phyloP scores from a whole-genome alignment of 2,888 invertebrate genomes.

The Creontiades dilutus region DNA sequence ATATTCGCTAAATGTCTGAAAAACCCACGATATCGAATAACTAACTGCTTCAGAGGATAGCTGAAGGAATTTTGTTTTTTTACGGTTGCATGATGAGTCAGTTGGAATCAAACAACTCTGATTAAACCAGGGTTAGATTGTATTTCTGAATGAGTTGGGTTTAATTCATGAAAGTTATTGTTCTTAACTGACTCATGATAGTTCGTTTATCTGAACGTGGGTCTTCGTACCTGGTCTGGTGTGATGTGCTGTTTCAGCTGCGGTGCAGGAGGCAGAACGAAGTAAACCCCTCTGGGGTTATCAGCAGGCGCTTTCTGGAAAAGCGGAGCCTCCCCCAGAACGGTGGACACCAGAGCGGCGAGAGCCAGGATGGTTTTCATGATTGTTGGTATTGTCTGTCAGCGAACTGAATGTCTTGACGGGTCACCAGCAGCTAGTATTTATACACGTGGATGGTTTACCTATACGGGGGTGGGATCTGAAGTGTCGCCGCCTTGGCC shows the following conservation, averaged over 20 bases:
- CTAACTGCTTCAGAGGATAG: too few relatives aligned
- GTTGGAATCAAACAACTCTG: too few relatives aligned
- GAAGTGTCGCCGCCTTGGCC: conserved; percentile 64
- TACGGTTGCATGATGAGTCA: too few relatives aligned
- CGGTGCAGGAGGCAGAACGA: conserved; percentile 64
- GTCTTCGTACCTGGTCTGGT: conserved; percentile 63
- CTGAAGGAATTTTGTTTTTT: too few relatives aligned
- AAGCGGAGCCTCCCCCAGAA: conserved; percentile 59
- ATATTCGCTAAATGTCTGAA: too few relatives aligned
- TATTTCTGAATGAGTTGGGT: too few relatives aligned
- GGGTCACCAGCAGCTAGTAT: conserved; percentile 12
- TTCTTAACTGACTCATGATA: too few relatives aligned
- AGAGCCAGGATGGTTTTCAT: conserved; percentile 66
- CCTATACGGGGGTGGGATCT: conserved; percentile 51
- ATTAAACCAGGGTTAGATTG: too few relatives aligned
- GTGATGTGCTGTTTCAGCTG: conserved; percentile 56
- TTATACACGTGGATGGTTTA: conserved; percentile 31
- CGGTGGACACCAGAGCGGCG: conserved; percentile 53
- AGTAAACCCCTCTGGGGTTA: conserved; percentile 65
- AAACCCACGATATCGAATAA: too few relatives aligned
- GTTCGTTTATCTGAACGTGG: too few relatives aligned
- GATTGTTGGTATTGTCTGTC: neutral
- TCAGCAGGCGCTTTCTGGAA: conserved; percentile 50
- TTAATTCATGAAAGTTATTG: too few relatives aligned
- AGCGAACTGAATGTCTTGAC: conserved; percentile 55